Evolutionary conservation across 1,140 invertebrate species (phyloP).

Genomic region (Macrotrachela quadricornifera): DNA sequence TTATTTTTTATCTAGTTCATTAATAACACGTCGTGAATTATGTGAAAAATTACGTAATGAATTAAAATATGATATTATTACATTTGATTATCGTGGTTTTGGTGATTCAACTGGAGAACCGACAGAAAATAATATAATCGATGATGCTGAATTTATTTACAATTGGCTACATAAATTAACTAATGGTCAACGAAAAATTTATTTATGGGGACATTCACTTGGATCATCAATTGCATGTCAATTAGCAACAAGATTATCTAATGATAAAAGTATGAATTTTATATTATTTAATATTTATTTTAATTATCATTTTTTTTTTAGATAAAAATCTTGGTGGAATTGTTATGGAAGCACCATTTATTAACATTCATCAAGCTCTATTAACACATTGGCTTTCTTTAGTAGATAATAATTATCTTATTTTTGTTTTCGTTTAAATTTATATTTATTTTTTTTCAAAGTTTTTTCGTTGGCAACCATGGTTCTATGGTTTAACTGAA

Average conservation of each 20-base stretch:
- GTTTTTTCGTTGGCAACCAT: too few relatives aligned
- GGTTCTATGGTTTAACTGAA: too few relatives aligned
- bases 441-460: too few relatives aligned
- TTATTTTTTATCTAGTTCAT: too few relatives aligned
- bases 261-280: too few relatives aligned
- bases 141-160: constrained; percentile 1
- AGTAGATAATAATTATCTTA: too few relatives aligned
- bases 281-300: too few relatives aligned
- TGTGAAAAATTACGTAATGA: background rate
- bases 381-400: too few relatives aligned
- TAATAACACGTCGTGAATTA: background rate
- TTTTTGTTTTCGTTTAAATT: too few relatives aligned
- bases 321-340: background rate
- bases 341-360: constrained; percentile 6
- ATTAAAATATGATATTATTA: constrained; percentile 40
- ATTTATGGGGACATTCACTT: constrained; percentile 3
- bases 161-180: background rate
- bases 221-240: background rate
- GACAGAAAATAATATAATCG: constrained; percentile 43
- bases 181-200: background rate
- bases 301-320: too few relatives aligned
- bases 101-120: constrained; percentile 70
- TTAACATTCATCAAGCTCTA: constrained; percentile 4
- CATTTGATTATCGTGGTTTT: constrained; percentile 83
- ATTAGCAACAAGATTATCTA: too few relatives aligned